These are phyloP conservation scores for Lordiphosa mommai DNA, from an alignment of 1,140 invertebrate genomes.

Conservation along the genomic window DNA sequence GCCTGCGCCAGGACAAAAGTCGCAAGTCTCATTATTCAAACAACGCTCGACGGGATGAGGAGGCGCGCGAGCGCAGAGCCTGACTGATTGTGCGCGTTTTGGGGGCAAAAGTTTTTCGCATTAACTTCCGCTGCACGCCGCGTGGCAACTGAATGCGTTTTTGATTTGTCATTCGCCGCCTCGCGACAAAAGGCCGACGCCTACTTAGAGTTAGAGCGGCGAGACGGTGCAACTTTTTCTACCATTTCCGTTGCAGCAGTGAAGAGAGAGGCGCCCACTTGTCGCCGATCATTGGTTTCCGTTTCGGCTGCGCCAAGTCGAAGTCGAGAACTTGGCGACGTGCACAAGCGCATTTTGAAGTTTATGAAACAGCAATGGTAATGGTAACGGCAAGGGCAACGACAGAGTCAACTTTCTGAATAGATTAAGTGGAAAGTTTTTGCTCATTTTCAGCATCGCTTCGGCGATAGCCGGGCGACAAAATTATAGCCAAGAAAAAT, in stretches of 20 bases:
- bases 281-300: conserved; percentile 76
- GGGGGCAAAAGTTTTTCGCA: conserved; percentile 71
- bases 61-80: conserved; percentile 6
- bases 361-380: conserved; percentile 58
- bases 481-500: conserved; percentile 37
- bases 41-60: conserved; percentile 20
- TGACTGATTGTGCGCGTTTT: conserved; percentile 69
- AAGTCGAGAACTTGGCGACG: conserved; percentile 48
- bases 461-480: conserved; percentile 42
- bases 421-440: conserved; percentile 76
- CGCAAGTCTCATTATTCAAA: conserved; percentile 70
- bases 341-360: conserved; percentile 75
- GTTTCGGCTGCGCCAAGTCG: conserved; percentile 32
- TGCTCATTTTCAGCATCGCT: conserved; percentile 74
- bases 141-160: conserved; percentile 75
- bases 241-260: conserved; percentile 45
- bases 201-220: conserved; percentile 40
- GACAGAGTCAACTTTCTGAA: conserved; percentile 68
- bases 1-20: conserved; percentile 47
- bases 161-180: conserved; percentile 75
- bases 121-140: conserved; percentile 75
- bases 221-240: conserved; percentile 46
- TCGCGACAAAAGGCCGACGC: conserved; percentile 69
- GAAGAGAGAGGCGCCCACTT: conserved; percentile 46
- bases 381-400: conserved; percentile 7